Base-by-base conservation (phyloP, 1,140 invertebrate species). In the Heliconius hermathena region DNA sequence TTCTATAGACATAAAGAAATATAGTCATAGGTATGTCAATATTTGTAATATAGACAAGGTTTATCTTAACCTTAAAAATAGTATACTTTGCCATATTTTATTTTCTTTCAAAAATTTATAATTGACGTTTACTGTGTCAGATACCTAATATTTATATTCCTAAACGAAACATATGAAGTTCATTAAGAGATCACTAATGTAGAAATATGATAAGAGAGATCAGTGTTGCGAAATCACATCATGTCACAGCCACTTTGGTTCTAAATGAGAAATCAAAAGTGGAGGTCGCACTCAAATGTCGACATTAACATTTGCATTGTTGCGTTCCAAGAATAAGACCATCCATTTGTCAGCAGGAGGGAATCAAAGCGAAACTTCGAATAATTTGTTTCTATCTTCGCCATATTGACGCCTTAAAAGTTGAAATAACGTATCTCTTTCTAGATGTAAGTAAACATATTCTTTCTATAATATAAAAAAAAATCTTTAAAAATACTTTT, bases 281-380 rank as follows among this genome's bases (percentile, higher is more conserved):
- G 84, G 86, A 90, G 89, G 88, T 86, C 85, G 83, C 83, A 73
- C 77, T 79, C 79, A 88, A 91, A 90, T 91, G 89, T 86, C 89
- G 82, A 83, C 83, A 90, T 90, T 91, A 89, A 84, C 90, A 91
- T 90, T 88, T 78, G 79, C 80, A 88, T 88, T 88, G 87, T 90
- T 86, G 79, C 76, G 80, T 81, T 85, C 82, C 83, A 77, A 81
- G 83, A 86, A 85, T 78, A 82, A 81, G 82, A 84, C 74, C 82
- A 81, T 82, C 81, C 74, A 77, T 79, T 79, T 79, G 57, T 75
- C 66, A 71, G 73, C 73, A 29, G 71, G 22, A 38, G 41, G 33
- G 41, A 70, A 38, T 33, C 41, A 76, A 49, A 76, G 70, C 46
- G 29, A 52, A 71, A 54, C 29, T 72, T 41, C 36, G 20, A 72